Conservation (phyloP, 2,888 invertebrate genomes). For the Arctia plantaginis region DNA sequence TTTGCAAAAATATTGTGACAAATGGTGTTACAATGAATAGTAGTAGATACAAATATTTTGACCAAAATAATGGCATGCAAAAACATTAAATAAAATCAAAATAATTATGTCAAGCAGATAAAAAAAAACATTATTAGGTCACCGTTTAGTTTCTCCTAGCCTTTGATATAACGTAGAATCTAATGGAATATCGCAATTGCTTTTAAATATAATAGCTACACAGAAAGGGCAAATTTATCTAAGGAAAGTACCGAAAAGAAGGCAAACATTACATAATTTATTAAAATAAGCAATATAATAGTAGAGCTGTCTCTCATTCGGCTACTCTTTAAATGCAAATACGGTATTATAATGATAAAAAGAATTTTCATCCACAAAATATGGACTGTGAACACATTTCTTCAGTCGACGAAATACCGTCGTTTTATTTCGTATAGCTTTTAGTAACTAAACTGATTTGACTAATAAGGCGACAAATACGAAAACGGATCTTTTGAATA, state of each 20-base stretch:
- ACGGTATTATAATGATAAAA: slow-evolving; percentile 40
- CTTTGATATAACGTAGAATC: no score
- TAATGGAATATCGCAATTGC: no score
- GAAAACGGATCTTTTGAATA: background rate
- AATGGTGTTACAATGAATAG: no score
- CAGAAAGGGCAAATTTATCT: background rate
- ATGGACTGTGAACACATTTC: slow-evolving; percentile 40
- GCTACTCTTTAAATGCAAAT: slow-evolving; percentile 56
- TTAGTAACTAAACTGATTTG: slow-evolving; percentile 9
- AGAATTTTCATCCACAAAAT: slow-evolving; percentile 47
- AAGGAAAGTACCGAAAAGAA: background rate
- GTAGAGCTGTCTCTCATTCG: slow-evolving; percentile 14
- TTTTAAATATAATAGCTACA: background rate
- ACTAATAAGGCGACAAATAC: background rate
- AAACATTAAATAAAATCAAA: no score
- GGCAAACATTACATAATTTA: slow-evolving; percentile 33
- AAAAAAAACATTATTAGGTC: no score
- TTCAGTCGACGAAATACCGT: background rate
- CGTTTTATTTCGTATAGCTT: slow-evolving; percentile 11
- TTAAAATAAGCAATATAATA: slow-evolving; percentile 32
- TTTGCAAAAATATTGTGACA: no score
- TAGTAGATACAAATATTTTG: no score
- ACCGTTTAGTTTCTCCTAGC: no score
- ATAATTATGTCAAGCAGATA: no score
- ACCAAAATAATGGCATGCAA: no score